Base-by-base conservation (phyloP, 2,888 invertebrate genomes). In the Muschampia plurimacula region DNA sequence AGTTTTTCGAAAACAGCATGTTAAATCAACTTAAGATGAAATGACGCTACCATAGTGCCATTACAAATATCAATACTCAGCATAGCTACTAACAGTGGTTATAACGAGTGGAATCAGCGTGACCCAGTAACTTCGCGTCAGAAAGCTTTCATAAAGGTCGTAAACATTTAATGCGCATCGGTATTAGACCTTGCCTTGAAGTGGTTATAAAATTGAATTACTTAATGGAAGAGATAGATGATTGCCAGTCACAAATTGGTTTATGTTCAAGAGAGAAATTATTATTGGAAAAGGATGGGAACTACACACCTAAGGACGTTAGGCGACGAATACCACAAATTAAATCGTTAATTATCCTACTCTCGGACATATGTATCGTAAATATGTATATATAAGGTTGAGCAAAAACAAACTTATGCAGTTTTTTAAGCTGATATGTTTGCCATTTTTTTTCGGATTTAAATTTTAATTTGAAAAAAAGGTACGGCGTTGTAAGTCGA, bases 71-170 rank as follows among this genome's bases (percentile, higher is more conserved):
- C 32, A 41, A 49, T 69, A 69, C n/a, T 22, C 13, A 41, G 13
- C 55, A 32, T 28, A n/a, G 28, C 67, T 15, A 28, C n/a, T n/a
- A 44, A 44, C 41, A 1, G 41, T 28, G 55, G 41, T 69, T 69
- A 69, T 55, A 36, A 63, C 41, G 28, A 32, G 15, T 52, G 41
- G 46, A 68, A 60, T 46, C 60, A 63, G 36, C 69, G 32, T 39
- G 67, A 69, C 52, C 63, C 49, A 63, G 63, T 63, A 63, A 63
- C 49, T 62, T 62, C 63, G 13, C 63, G 63, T 55, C 69, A 63
- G 39, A 55, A 69, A 69, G 52, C 69, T 69, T 69, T 69, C 49
- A 69, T 39, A 69, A 41, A 63, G 10, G 52, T 55, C 69, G 69
- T 69, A 63, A 63, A 69, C 41, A 69, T 55, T 69, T 69, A 55